These are phyloP conservation scores for Epicampocera succincta DNA, from an alignment of 2,888 invertebrate genomes.

Conservation along the genomic window DNA sequence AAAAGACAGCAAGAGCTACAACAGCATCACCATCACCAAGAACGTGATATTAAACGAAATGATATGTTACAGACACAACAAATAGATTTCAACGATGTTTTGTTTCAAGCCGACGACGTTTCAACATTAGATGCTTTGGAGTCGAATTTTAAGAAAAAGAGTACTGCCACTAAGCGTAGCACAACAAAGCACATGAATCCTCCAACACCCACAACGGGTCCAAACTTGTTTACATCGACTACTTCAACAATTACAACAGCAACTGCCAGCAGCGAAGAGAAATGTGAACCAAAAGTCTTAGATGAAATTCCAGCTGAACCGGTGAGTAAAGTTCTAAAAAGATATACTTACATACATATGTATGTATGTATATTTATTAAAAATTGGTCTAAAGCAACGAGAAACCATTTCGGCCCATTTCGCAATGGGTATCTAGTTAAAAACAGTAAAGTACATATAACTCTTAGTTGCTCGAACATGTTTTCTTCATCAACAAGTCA, in stretches of 20 bases:
- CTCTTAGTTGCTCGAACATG: too few species aligned
- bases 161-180: constrained; percentile 72
- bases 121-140: constrained; percentile 70
- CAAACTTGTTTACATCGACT: constrained; percentile 53
- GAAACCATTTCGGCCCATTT: too few species aligned
- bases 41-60: constrained; percentile 56
- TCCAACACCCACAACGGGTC: constrained; percentile 49
- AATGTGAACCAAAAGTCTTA: constrained; percentile 80
- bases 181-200: constrained; percentile 70
- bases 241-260: constrained; percentile 57
- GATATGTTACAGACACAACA: constrained; percentile 38
- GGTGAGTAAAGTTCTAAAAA: constrained; percentile 75
- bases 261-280: constrained; percentile 72
- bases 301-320: constrained; percentile 80
- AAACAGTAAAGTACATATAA: too few species aligned
- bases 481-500: too few species aligned
- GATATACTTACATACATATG: too few species aligned
- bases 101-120: constrained; percentile 72
- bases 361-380: too few species aligned
- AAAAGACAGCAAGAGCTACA: constrained; percentile 60
- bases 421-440: neutral
- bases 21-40: constrained; percentile 64
- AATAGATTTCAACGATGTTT: constrained; percentile 74
- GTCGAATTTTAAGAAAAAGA: constrained; percentile 60
- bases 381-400: neutral